Base-by-base conservation (phyloP, 64 coral and sea anemone genomes). In the Montipora efflorescens region DNA sequence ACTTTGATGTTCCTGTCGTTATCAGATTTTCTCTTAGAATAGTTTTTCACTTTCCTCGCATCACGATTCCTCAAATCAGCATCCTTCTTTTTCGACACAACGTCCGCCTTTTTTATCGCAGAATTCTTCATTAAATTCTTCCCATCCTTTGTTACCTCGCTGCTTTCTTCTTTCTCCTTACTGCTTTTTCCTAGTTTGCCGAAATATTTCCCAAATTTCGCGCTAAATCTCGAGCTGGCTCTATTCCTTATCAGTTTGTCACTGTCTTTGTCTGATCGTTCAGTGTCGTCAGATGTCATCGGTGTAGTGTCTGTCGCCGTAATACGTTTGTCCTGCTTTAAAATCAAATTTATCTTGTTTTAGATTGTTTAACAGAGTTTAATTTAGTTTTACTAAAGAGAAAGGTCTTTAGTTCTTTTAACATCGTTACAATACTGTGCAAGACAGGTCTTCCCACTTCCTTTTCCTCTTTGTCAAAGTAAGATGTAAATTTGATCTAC, bases 151-250 rank as follows among this genome's bases (percentile, higher is more conserved):
- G 21, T 86, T 48, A 73, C 44, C 50, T 28, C 43, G 67, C 25
- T 16, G 48, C 18, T 70, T 25, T 85, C 81, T 58, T n/a, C 64
- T 67, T 14, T 94, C 15, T 74, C 14, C 58, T 90, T 95, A 23
- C 71, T 46, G 43, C 45, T 47, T 87, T 90, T 95, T 43, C 88
- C 83, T 45, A 95, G 67, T 71, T 90, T 95, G 23, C 88, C 84
- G 20, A 95, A 74, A 78, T 98, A 98, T 92, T 91, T 95, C 59
- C 96, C 96, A 55, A 98, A 90, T 15, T 88, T 66, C 18, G 79
- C 28, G 4, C 93, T 87, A 13, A 98, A 76, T 22, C 92, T 67
- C 48, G 79, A 75, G 47, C 90, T 86, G 16, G 49, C 74, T 55
- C 91, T 91, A 53, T 79, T 92, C 44, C 77, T 85, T 28, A 78